These are phyloP conservation scores for Mesaphorura yosii DNA, from an alignment of 1,140 invertebrate genomes.

Conservation along the genomic window DNA sequence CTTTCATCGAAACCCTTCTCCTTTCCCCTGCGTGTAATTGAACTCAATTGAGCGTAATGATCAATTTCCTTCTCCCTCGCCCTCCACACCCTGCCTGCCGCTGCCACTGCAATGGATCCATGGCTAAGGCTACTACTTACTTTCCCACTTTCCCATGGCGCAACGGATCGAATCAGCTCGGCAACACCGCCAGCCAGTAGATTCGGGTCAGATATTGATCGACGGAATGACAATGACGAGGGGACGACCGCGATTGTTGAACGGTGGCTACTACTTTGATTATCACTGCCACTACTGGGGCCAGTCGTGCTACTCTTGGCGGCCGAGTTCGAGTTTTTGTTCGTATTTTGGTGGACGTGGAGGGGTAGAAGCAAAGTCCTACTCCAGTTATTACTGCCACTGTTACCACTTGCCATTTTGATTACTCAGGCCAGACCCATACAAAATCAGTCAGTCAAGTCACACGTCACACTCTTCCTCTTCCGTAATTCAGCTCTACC, in stretches of 20 bases:
- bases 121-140: neutral
- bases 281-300: neutral
- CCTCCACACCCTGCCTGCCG: neutral
- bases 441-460: too few species aligned
- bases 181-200: constrained; percentile 21
- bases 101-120: neutral
- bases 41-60: constrained; percentile 6
- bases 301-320: constrained; percentile 15
- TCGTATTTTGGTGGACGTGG: too few species aligned
- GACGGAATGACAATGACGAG: constrained; percentile 8
- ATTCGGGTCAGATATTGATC: constrained; percentile 22
- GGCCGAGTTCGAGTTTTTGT: too few species aligned
- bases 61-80: neutral
- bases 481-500: too few species aligned
- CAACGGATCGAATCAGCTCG: constrained; percentile 20
- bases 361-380: too few species aligned
- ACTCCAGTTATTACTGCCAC: too few species aligned
- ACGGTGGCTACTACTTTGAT: too few species aligned
- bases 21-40: constrained; percentile 3
- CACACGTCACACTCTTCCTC: too few species aligned
- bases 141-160: neutral
- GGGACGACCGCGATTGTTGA: constrained; percentile 23
- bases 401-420: constrained; percentile 8
- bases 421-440: too few species aligned
- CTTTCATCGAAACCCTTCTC: too few species aligned